Percentiles rank a stretch among this genome's conserved stretches.
Conservation (phyloP, 2,113 vertebrate species). For the Chinchilla lanigera region DNA sequence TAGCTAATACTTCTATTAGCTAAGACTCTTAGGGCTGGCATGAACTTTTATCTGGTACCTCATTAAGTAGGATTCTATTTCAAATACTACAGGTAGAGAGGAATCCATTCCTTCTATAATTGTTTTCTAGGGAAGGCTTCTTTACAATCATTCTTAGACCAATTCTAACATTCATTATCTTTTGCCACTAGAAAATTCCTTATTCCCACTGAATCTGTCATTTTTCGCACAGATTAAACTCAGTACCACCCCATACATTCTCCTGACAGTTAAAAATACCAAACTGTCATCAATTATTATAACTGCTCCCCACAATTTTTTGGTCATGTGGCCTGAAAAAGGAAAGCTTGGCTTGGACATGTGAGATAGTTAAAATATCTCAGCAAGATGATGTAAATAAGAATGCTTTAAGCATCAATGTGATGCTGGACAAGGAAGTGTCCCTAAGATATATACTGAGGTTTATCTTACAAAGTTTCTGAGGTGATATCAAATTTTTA, state of each 20-base stretch:
- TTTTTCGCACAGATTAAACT: slow-evolving; percentile 30
- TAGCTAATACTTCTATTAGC: slow-evolving; percentile 45
- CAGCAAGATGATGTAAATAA: neutral
- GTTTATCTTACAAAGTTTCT: slow-evolving; percentile 25
- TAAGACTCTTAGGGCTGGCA: neutral
- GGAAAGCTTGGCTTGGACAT: neutral
- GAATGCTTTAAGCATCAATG: neutral
- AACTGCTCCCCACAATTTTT: neutral
- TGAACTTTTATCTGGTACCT: slow-evolving; percentile 31
- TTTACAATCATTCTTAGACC: slow-evolving; percentile 46
- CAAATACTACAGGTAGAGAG: slow-evolving; percentile 15
- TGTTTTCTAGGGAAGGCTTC: slow-evolving; percentile 30
- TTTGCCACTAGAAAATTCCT: slow-evolving; percentile 50
- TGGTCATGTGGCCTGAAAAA: slow-evolving; percentile 45
- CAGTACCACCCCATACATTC: neutral
- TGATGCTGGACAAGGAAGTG: neutral
- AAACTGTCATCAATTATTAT: slow-evolving; percentile 9
- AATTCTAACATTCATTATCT: slow-evolving; percentile 57
- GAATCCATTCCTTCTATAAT: slow-evolving; percentile 42
- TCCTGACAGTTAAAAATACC: slow-evolving; percentile 51
- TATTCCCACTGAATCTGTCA: neutral
- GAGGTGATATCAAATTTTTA: slow-evolving; percentile 3
- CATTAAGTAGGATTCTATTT: slow-evolving; percentile 57
- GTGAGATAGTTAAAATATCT: neutral
- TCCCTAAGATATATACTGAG: neutral